Evolutionary conservation across 2,888 invertebrate species (phyloP).

Genomic region (Thera obeliscata): DNA sequence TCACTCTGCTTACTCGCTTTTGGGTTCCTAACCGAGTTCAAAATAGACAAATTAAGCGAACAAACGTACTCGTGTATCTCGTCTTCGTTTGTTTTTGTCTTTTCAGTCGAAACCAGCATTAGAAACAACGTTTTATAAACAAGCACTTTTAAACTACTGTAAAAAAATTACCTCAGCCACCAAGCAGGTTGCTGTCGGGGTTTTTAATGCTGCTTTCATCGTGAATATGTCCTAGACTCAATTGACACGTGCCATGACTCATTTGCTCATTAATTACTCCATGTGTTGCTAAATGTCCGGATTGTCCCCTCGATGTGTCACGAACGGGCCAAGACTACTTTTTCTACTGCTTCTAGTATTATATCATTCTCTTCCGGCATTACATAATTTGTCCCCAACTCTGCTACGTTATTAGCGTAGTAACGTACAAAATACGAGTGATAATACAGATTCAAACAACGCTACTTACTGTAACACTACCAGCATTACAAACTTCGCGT

Average conservation of each 20-base stretch:
- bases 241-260: slow-evolving; percentile 74
- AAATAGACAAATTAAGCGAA: background rate
- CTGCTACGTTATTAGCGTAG: slow-evolving; percentile 3
- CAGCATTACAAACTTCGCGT: background rate
- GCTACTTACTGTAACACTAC: background rate
- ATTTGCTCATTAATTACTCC: slow-evolving; percentile 63
- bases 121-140: too few relatives aligned
- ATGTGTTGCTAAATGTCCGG: slow-evolving; percentile 51
- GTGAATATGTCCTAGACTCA: slow-evolving; percentile 51
- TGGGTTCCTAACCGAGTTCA: background rate
- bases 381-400: slow-evolving; percentile 11
- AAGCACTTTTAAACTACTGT: background rate
- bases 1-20: background rate
- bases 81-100: too few relatives aligned
- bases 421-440: background rate
- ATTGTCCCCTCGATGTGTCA: slow-evolving; percentile 27
- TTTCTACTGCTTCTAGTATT: slow-evolving; percentile 3
- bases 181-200: background rate
- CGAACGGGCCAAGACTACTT: slow-evolving; percentile 28
- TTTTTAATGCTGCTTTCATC: slow-evolving; percentile 12
- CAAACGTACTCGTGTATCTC: background rate
- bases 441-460: background rate
- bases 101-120: background rate
- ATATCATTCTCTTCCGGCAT: slow-evolving; percentile 10
- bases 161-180: background rate